Percentiles rank a stretch among this genome's conserved stretches.
These are phyloP conservation scores for Polyergus mexicanus DNA, from an alignment of 1,140 invertebrate genomes.

Conservation along the genomic window DNA sequence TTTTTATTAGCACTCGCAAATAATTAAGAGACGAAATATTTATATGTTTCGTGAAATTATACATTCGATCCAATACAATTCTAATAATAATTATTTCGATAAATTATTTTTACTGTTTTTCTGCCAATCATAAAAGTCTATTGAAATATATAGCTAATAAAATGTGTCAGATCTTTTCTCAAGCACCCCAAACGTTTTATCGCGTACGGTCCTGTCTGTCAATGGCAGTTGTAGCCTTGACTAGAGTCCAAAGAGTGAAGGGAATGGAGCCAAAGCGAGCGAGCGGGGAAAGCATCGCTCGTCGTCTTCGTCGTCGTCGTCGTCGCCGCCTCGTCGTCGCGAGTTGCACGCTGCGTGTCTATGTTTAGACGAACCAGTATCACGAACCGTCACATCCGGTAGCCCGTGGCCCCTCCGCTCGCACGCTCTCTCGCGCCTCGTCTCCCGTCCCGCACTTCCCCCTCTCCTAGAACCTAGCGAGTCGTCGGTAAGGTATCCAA, in stretches of 20 bases:
- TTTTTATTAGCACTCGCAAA: neutral
- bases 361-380: conserved; percentile 79
- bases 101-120: neutral
- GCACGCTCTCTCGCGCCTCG: conserved; percentile 56
- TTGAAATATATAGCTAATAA: neutral
- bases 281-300: conserved; percentile 47
- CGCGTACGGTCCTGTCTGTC: conserved; percentile 56
- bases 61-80: neutral
- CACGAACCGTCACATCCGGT: conserved; percentile 79
- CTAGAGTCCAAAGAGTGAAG: conserved; percentile 67
- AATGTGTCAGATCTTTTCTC: neutral
- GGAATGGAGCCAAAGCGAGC: conserved; percentile 51
- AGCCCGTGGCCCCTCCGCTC: conserved; percentile 70
- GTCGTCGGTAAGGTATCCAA: neutral
- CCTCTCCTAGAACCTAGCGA: neutral
- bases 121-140: neutral
- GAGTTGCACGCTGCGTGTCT: conserved; percentile 74
- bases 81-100: neutral
- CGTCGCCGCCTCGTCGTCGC: conserved; percentile 57
- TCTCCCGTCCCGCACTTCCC: conserved; percentile 36
- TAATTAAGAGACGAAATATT: neutral
- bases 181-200: conserved; percentile 12
- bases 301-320: conserved; percentile 5
- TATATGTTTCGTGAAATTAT: neutral
- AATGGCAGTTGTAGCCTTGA: conserved; percentile 74